A percentile compares a stretch with the other conserved stretches of the same genome.
Evolutionary conservation across 2,888 invertebrate species (phyloP).

Genomic region (Chloroclystis v-ata): DNA sequence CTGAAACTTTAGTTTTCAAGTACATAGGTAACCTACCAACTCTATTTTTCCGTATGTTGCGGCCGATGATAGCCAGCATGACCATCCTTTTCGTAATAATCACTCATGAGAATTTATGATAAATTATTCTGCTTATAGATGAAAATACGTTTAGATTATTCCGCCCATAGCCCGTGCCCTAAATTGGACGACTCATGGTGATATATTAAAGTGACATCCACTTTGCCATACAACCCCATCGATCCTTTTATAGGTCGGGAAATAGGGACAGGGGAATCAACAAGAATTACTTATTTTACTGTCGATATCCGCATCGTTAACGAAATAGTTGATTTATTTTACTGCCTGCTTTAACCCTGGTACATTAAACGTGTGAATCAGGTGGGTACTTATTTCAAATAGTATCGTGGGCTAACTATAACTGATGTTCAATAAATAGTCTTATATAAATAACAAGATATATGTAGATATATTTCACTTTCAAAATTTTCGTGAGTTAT

Average conservation of each 20-base stretch:
- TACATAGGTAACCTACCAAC: too few species aligned
- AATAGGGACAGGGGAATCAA: slow-evolving; percentile 6
- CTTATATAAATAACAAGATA: too few species aligned
- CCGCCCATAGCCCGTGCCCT: not conserved
- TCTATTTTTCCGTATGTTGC: too few species aligned
- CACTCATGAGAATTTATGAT: too few species aligned
- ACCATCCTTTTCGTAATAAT: too few species aligned
- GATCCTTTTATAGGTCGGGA: slow-evolving; percentile 10
- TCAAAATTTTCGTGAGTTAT: too few species aligned
- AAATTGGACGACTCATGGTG: slow-evolving; percentile 13
- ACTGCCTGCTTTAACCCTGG: not conserved
- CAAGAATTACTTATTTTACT: slow-evolving; percentile 6
- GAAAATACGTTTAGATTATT: slow-evolving; percentile 3
- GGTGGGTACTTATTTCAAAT: too few species aligned
- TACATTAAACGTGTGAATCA: not conserved
- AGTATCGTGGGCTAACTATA: too few species aligned
- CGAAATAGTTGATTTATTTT: not conserved
- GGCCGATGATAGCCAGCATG: too few species aligned
- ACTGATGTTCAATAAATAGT: too few species aligned
- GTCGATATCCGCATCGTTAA: not conserved
- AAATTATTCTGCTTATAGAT: not conserved
- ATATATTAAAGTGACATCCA: slow-evolving; percentile 19
- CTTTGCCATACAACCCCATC: slow-evolving; percentile 18
- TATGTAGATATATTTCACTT: too few species aligned
- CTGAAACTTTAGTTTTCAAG: too few species aligned